Evolutionary conservation across 2,888 invertebrate species (phyloP).

Genomic region (Salticus scenicus): DNA sequence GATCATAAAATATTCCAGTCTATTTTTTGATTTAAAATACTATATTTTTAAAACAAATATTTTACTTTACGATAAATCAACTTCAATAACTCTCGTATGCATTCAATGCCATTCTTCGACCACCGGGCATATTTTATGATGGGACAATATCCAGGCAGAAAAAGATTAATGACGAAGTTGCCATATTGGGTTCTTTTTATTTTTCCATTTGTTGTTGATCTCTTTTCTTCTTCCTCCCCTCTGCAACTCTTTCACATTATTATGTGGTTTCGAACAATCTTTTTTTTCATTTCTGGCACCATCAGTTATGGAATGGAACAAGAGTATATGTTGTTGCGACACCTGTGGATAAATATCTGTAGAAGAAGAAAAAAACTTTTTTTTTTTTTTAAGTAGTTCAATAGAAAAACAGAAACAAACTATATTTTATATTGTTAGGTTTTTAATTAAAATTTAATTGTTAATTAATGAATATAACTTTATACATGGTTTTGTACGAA

Average conservation of each 20-base stretch:
- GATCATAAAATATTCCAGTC: not conserved
- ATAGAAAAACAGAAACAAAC: no score
- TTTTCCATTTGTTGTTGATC: slow-evolving; percentile 13
- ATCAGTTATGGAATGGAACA: slow-evolving; percentile 41
- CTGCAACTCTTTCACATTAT: not conserved
- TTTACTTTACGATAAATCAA: not conserved
- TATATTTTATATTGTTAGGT: no score
- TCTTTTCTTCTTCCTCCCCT: slow-evolving; percentile 7
- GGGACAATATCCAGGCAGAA: slow-evolving; percentile 39
- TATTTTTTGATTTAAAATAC: not conserved
- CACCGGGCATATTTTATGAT: slow-evolving; percentile 47
- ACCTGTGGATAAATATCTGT: no score
- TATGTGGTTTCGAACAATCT: not conserved
- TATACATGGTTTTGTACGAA: no score
- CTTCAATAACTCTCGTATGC: slow-evolving; percentile 48
- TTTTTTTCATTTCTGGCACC: slow-evolving; percentile 16
- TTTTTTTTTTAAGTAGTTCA: no score
- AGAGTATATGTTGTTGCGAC: no score
- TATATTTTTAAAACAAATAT: not conserved
- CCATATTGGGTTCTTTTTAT: slow-evolving; percentile 28
- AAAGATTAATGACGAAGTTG: slow-evolving; percentile 55
- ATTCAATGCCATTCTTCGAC: slow-evolving; percentile 62
- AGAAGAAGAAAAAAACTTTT: no score
- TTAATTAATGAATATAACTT: no score
- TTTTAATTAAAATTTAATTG: no score